Base-by-base conservation (phyloP, 2,888 invertebrate species). In the Troides helena region DNA sequence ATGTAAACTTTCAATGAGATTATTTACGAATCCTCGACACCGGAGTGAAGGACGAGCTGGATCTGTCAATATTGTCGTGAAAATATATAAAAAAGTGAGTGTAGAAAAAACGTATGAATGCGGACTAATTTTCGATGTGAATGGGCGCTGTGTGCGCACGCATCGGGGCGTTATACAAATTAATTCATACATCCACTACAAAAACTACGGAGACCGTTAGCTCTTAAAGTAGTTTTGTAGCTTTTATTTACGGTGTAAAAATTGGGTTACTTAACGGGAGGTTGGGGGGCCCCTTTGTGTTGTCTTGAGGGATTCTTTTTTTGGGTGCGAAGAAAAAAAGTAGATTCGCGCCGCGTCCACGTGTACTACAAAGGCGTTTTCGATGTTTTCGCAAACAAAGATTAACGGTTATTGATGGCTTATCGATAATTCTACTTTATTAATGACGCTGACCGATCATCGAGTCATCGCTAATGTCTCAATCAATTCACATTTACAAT, bases 241-340 rank as follows among this genome's bases (percentile, higher is more conserved):
- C 79, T 85, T 81, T 89, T 92, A 92, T 90, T 89, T 90, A 91
- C 88, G 90, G 92, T 88, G 90, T 83, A 89, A 90, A 90, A 92
- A 92, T 92, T 92, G 90, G 92, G 92, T 92, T 91, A 92, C 92
- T 92, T 92, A 92, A 86, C 90, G 91, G 90, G 86, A 90, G 89
- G 89, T 75, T 71, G 72, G 77, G 77, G 77, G 75, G 67, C 86
- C 76, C 86, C 92, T 92, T 90, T 90, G 80, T 77, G 72, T 59
- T 75, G 75, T 80, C 76, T 83, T 78, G 83, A 84, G 85, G 80
- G 72, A 67, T 72, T 76, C 74, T 39, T 39, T 39, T 39, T 39
- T 39, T 39, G 39, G 39, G 39, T 10, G 10, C 5, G 75, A 67
- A 72, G 57, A 67, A 65, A 56, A 25, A 65, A 75, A 75, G 74